Base-by-base conservation (phyloP, 2,797 vertebrate species). In the Rhinatrema bivittatum region DNA sequence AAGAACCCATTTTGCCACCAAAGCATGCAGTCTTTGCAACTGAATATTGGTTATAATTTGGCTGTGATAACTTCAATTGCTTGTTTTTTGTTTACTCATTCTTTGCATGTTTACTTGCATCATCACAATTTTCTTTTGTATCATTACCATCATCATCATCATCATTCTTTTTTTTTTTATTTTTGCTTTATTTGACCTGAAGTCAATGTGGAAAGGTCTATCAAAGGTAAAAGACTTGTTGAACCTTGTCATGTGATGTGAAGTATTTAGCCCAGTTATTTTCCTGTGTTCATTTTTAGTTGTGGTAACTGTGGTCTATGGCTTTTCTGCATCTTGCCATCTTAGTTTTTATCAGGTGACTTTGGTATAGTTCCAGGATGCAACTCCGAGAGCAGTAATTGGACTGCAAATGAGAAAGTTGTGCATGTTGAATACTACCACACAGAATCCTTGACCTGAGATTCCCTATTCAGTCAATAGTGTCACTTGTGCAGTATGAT, bases 171-270 rank as follows among this genome's bases (percentile, higher is more conserved):
- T 59, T 62, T 53, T 39, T 28, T 79, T 59, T 53, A 53, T 62
- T 70, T 68, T 61, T 54, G 47, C 74, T 62, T 34, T 76, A 64
- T 74, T 81, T 61, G 36, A 65, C 69, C 68, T 79, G 42, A 88
- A 92, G 87, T 88, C 78, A 86, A 85, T 87, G 86, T 87, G 81
- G 79, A 86, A 69, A 85, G 79, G 81, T 75, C 85, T 76, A 53
- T 86, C 62, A 87, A 90, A 88, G 84, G 87, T 89, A 91, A 88
- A 54, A 39, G 36, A 1, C 10, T 8, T 3, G 9, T 17, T 46
- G 39, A 53, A 53, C 42, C 21, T 24, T 56, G 48, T 60, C 42
- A 57, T 70, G 61, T 68, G 59, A 9, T 61, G 71, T 75, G 51
- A 69, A 53, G 61, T 78, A 45, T 18, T 9, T 22, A 56, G 36